phyloP scores from a whole-genome alignment of 2,113 vertebrate genomes.

The Emydocephalus ijimae region DNA sequence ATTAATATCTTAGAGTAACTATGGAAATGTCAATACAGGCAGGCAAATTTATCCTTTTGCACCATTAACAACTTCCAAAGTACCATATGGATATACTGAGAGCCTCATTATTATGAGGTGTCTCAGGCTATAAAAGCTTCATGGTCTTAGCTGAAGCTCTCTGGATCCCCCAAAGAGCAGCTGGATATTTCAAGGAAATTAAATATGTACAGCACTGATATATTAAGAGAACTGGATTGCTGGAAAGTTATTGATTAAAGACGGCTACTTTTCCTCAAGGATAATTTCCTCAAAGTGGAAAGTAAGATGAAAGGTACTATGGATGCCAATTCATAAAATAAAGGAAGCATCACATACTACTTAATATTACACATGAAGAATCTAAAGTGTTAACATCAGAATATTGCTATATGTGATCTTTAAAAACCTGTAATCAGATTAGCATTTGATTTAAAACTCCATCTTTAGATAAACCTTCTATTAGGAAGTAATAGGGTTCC shows the following conservation, averaged over 20 bases:
- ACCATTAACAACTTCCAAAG: neutral
- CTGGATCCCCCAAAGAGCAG: neutral
- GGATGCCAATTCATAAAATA: neutral
- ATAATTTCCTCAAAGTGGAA: neutral
- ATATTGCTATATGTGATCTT: neutral
- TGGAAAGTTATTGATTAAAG: constrained; percentile 29
- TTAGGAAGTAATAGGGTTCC: neutral
- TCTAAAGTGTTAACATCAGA: neutral
- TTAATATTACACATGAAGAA: neutral
- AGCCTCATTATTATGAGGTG: no score
- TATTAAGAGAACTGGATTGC: constrained; percentile 32
- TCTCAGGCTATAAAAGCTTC: neutral
- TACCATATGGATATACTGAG: neutral
- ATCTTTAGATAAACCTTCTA: neutral
- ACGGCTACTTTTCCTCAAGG: neutral
- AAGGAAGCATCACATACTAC: neutral
- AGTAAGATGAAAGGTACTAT: constrained; percentile 4
- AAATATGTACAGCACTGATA: constrained; percentile 14
- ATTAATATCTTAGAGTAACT: neutral
- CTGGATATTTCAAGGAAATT: neutral
- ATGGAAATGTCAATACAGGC: neutral
- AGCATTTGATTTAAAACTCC: neutral
- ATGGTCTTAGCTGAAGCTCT: neutral
- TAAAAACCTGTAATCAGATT: neutral
- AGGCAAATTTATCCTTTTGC: neutral